Evolutionary conservation across 2,797 vertebrate species (phyloP).

Genomic region (Pogonophryne albipinna): DNA sequence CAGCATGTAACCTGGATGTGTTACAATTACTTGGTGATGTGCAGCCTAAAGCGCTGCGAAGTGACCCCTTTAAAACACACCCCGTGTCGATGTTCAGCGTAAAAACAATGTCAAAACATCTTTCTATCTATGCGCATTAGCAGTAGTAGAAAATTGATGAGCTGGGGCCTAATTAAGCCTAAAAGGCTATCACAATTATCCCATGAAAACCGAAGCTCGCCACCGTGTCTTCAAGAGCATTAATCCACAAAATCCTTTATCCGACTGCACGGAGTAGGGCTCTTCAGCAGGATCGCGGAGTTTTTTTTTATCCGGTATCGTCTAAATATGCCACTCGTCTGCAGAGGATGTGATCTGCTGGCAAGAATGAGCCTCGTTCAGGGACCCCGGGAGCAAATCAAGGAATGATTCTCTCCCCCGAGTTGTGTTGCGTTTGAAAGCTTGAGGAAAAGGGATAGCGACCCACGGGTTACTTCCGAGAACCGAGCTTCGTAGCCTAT

Average conservation of each 20-base stretch:
- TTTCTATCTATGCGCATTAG: neutral
- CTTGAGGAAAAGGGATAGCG: constrained; percentile 30
- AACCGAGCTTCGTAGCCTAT: constrained; percentile 54
- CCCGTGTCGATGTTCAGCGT: constrained; percentile 35
- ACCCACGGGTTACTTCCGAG: constrained; percentile 64
- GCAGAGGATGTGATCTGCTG: constrained; percentile 62
- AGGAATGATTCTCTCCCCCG: too few relatives aligned
- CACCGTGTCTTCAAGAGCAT: constrained; percentile 71
- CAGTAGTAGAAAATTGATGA: constrained; percentile 1
- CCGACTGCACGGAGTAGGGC: constrained; percentile 69
- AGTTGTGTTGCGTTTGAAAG: constrained; percentile 44
- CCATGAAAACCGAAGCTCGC: constrained; percentile 69
- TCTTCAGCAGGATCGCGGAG: constrained; percentile 52
- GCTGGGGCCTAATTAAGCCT: constrained; percentile 54
- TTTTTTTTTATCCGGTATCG: constrained; percentile 55
- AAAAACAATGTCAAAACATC: constrained; percentile 50
- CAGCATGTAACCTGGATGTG: constrained; percentile 43
- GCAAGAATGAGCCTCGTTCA: constrained; percentile 53
- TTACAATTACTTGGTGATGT: constrained; percentile 46
- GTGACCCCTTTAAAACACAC: constrained; percentile 45
- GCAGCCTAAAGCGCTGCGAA: constrained; percentile 40
- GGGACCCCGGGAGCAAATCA: constrained; percentile 17
- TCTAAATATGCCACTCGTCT: constrained; percentile 60
- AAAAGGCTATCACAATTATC: constrained; percentile 61
- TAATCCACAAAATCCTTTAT: constrained; percentile 89